phyloP scores from a whole-genome alignment of 2,888 invertebrate species.

The Graphium colonna region DNA sequence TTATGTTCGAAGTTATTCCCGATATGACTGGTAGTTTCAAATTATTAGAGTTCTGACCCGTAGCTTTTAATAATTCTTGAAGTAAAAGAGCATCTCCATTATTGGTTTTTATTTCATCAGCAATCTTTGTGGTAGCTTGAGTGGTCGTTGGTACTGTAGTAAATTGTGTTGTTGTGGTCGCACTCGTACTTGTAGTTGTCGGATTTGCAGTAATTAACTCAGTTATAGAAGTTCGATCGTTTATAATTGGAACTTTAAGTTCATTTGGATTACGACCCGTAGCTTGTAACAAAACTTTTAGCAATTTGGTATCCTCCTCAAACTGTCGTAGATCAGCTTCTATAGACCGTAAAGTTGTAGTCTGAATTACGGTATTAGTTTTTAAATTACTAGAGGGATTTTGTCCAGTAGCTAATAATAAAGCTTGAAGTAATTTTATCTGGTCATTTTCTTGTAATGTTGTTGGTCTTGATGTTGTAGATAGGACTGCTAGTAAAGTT shows the following conservation, averaged over 20 bases:
- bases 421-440: constrained; percentile 54
- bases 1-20: constrained; percentile 64
- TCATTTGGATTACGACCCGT: constrained; percentile 65
- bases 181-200: constrained; percentile 27
- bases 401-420: constrained; percentile 50
- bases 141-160: constrained; percentile 38
- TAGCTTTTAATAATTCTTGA: constrained; percentile 66
- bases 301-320: constrained; percentile 68
- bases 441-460: constrained; percentile 37
- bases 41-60: constrained; percentile 47
- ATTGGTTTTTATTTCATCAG: constrained; percentile 59
- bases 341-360: constrained; percentile 58
- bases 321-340: constrained; percentile 70
- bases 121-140: constrained; percentile 40
- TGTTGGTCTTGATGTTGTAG: constrained; percentile 29
- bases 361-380: constrained; percentile 37
- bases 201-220: constrained; percentile 36
- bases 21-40: constrained; percentile 57
- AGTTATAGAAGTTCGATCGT: constrained; percentile 33
- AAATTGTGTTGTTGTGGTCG: constrained; percentile 29
- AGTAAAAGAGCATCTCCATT: constrained; percentile 66
- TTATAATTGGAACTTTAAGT: constrained; percentile 59
- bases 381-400: constrained; percentile 36
- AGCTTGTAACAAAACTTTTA: constrained; percentile 66
- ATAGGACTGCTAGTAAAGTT: constrained; percentile 30